Conservation (phyloP, 1,140 invertebrate species). For the Zaprionus lachaisei region DNA sequence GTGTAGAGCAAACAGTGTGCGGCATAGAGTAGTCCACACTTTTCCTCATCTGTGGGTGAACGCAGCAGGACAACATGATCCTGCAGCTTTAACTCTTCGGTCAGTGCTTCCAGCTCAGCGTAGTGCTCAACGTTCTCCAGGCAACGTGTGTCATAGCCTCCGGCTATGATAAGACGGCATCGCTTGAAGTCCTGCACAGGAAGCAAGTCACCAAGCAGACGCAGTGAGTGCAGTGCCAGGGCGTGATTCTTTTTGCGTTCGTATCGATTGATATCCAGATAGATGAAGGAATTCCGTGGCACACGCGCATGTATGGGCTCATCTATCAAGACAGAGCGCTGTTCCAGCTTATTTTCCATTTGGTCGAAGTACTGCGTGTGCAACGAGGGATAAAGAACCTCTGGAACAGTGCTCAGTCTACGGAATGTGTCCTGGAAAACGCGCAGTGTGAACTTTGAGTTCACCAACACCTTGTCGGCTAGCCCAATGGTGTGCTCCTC, state of each 20-base stretch:
- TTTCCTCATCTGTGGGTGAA: conserved; percentile 94
- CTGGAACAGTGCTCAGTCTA: conserved; percentile 88
- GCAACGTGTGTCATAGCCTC: conserved; percentile 97
- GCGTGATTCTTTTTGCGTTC: conserved; percentile 98
- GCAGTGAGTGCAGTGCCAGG: conserved; percentile 93
- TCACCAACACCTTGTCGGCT: conserved; percentile 96
- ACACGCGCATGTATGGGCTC: conserved; percentile 62
- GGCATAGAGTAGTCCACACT: conserved; percentile 91
- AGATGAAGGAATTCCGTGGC: conserved; percentile 87
- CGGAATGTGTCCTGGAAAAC: conserved; percentile 95
- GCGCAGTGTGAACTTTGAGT: conserved; percentile 95
- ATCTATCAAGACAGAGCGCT: conserved; percentile 59
- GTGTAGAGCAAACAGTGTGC: conserved; percentile 96
- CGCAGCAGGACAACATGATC: conserved; percentile 93
- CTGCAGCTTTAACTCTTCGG: conserved; percentile 87
- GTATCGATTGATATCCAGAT: conserved; percentile 98
- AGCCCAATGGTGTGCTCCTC: conserved; percentile 95
- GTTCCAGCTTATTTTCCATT: conserved; percentile 67
- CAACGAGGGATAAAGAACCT: conserved; percentile 97
- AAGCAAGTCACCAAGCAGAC: conserved; percentile 87
- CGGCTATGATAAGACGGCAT: conserved; percentile 96
- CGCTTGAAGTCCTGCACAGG: conserved; percentile 86
- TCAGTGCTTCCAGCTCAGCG: conserved; percentile 87
- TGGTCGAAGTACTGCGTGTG: conserved; percentile 92
- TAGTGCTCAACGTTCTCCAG: conserved; percentile 96